phyloP scores from a whole-genome alignment of 2,888 invertebrate species.

The Polydrusus pterygomalis region DNA sequence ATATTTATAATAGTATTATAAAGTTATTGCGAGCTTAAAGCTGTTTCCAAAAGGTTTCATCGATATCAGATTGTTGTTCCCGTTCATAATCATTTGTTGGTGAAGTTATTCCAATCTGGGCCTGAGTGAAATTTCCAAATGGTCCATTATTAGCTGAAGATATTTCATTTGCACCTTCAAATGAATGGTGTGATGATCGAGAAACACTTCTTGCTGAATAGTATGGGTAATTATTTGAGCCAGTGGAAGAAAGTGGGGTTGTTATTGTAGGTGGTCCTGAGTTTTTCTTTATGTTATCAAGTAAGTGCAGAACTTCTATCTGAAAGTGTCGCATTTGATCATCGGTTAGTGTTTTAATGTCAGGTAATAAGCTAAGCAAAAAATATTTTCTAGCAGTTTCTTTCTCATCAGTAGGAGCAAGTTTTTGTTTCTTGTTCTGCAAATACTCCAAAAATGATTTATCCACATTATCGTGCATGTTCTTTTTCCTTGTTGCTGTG shows the following conservation, averaged over 20 bases:
- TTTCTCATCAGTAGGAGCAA: conserved; percentile 1
- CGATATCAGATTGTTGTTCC: neutral
- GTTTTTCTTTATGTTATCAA: conserved; percentile 5
- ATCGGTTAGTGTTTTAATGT: conserved; percentile 1
- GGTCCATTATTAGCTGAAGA: conserved; percentile 5
- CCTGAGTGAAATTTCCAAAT: conserved; percentile 2
- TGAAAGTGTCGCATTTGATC: neutral
- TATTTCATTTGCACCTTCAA: neutral
- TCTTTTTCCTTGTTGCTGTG: conserved; percentile 2
- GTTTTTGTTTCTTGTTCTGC: neutral
- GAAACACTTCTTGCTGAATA: neutral
- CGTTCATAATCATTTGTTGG: neutral
- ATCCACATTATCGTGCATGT: neutral
- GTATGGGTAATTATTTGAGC: conserved; percentile 5
- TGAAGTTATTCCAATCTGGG: neutral
- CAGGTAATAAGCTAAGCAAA: conserved; percentile 5
- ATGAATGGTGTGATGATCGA: neutral
- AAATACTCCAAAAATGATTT: conserved; percentile 5
- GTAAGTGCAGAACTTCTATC: neutral
- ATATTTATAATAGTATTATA: neutral
- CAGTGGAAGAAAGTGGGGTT: conserved; percentile 1
- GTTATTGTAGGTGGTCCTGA: conserved; percentile 3
- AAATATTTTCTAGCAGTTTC: conserved; percentile 5
- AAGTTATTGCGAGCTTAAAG: neutral
- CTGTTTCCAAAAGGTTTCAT: neutral